A percentile compares a stretch with the other conserved stretches of the same genome.
Evolutionary conservation across 1,140 invertebrate genomes (phyloP).

Genomic region (Aphelenchoides fujianensis): DNA sequence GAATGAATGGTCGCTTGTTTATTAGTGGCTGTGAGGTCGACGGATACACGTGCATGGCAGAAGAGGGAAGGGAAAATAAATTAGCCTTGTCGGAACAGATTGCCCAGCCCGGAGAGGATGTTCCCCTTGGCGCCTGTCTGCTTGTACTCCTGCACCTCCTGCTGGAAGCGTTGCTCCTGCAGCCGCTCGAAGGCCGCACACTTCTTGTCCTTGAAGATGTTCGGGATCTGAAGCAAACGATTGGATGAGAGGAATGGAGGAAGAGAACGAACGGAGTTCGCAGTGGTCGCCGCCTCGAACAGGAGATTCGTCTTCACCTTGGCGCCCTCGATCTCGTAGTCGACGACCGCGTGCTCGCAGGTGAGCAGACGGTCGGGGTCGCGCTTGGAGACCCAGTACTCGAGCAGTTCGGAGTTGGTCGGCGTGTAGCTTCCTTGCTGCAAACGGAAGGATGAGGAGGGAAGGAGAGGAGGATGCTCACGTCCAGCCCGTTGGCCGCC

Average conservation of each 20-base stretch:
- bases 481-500: constrained; percentile 58
- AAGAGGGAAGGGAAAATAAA: background rate
- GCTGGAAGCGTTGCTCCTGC: constrained; percentile 60
- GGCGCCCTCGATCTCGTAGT: constrained; percentile 61
- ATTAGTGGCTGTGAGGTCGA: no score
- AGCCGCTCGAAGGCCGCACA: constrained; percentile 58
- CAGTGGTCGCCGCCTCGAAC: constrained; percentile 62
- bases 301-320: constrained; percentile 61
- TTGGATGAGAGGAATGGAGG: constrained; percentile 24
- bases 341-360: constrained; percentile 59
- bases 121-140: constrained; percentile 46
- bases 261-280: constrained; percentile 45
- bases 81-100: constrained; percentile 34
- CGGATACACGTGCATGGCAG: no score
- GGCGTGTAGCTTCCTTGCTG: constrained; percentile 61
- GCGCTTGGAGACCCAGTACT: constrained; percentile 61
- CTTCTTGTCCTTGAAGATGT: constrained; percentile 62
- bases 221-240: constrained; percentile 52
- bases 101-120: constrained; percentile 53
- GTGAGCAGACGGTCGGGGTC: constrained; percentile 58
- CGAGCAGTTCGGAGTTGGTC: constrained; percentile 60
- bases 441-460: constrained; percentile 29
- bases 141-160: constrained; percentile 58
- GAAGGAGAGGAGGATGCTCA: constrained; percentile 32
- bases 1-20: no score